Conservation (phyloP, 2,113 vertebrate species). For the Peucedramus taeniatus region DNA sequence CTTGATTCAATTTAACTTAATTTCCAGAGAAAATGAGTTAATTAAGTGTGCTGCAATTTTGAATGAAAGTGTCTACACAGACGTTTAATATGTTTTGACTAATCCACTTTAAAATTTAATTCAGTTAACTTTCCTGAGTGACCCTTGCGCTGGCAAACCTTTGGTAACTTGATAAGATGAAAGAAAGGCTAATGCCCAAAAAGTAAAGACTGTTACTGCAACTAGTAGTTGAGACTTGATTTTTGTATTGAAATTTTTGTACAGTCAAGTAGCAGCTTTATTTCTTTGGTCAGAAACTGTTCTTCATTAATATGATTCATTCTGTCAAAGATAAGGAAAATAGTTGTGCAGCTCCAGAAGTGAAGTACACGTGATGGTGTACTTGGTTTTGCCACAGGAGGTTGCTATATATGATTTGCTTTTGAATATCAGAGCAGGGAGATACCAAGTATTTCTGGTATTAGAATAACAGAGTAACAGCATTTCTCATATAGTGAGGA, state of each 20-base stretch:
- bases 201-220: neutral
- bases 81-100: slow-evolving; percentile 37
- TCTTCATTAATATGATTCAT: neutral
- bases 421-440: neutral
- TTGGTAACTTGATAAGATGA: neutral
- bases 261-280: neutral
- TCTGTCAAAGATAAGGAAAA: neutral
- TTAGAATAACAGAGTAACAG: neutral
- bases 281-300: neutral
- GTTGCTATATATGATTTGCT: neutral
- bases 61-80: slow-evolving; percentile 34
- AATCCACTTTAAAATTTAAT: slow-evolving; percentile 53
- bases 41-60: slow-evolving; percentile 43
- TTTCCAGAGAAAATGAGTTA: slow-evolving; percentile 58
- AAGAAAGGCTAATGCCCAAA: neutral
- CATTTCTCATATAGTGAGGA: neutral
- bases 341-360: neutral
- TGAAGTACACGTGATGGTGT: neutral
- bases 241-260: neutral
- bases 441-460: neutral
- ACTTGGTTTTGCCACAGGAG: neutral
- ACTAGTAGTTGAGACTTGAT: neutral
- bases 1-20: slow-evolving; percentile 62
- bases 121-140: slow-evolving; percentile 30
- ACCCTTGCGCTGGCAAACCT: neutral